phyloP scores from a whole-genome alignment of 2,797 vertebrate genomes.

The Nyctalus aviator region DNA sequence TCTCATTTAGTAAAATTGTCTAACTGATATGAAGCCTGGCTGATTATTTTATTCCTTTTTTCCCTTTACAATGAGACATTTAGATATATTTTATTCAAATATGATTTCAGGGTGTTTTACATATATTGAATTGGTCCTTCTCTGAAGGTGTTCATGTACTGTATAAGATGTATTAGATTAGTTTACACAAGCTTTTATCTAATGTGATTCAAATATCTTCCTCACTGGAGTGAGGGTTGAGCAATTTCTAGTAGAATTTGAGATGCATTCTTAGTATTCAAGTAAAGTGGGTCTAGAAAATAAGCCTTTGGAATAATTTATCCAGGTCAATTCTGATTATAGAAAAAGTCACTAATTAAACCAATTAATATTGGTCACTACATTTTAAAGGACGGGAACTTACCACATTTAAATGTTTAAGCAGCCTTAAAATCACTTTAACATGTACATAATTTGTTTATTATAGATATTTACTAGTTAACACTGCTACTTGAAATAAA shows the following conservation, averaged over 20 bases:
- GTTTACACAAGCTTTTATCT: constrained; percentile 57
- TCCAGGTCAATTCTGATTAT: constrained; percentile 13
- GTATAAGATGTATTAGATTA: background rate
- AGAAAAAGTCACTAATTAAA: background rate
- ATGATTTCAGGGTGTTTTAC: background rate
- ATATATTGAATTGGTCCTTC: constrained; percentile 33
- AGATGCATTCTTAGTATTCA: background rate
- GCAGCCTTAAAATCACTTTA: constrained; percentile 17
- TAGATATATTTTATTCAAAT: constrained; percentile 59
- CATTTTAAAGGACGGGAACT: constrained; percentile 30
- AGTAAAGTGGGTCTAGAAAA: constrained; percentile 51
- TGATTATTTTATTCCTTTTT: constrained; percentile 84
- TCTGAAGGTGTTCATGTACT: constrained; percentile 50
- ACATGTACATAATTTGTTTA: background rate
- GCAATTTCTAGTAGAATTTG: constrained; percentile 50
- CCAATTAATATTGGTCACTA: constrained; percentile 51
- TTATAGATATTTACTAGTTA: constrained; percentile 53
- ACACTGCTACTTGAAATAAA: constrained; percentile 58
- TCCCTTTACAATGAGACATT: constrained; percentile 37
- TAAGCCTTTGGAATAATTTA: constrained; percentile 43
- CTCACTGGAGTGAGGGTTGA: constrained; percentile 35
- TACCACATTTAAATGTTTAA: constrained; percentile 51
- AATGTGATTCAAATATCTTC: constrained; percentile 20
- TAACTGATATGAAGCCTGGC: constrained; percentile 89
- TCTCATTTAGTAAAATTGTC: constrained; percentile 92